Evolutionary conservation across 2,888 invertebrate genomes (phyloP).

Genomic region (Ectemnius lituratus): DNA sequence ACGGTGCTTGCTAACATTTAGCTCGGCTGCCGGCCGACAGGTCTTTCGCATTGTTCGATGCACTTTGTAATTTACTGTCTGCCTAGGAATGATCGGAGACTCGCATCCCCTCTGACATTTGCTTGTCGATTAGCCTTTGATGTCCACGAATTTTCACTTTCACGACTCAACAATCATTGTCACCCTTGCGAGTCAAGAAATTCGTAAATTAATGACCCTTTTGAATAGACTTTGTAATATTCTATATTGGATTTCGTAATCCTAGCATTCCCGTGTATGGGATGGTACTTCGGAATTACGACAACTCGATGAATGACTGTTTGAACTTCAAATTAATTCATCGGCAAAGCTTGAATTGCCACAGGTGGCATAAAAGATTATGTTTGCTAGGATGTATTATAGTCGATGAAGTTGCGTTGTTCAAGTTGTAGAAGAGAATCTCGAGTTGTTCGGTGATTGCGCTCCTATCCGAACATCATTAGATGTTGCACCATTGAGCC

Average conservation of each 20-base stretch:
- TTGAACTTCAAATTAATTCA: no score
- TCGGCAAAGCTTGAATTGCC: no score
- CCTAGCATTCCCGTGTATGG: slow-evolving; percentile 65
- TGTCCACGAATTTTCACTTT: background rate
- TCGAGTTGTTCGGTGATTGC: slow-evolving; percentile 55
- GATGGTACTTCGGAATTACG: background rate
- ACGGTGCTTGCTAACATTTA: slow-evolving; percentile 3
- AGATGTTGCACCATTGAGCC: slow-evolving; percentile 50
- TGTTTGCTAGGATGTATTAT: no score
- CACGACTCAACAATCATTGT: background rate
- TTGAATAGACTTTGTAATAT: no score
- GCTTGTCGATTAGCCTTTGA: background rate
- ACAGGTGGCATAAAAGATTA: no score
- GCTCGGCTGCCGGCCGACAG: background rate
- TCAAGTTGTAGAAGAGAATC: slow-evolving; percentile 23
- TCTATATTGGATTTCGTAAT: slow-evolving; percentile 53
- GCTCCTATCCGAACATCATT: slow-evolving; percentile 55
- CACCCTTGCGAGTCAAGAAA: background rate
- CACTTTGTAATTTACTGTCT: background rate
- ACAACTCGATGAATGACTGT: background rate
- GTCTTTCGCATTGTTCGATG: slow-evolving; percentile 4
- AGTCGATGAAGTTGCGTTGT: no score
- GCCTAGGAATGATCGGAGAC: background rate
- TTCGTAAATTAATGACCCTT: background rate
- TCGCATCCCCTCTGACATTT: background rate